Base-by-base conservation (phyloP, 2,113 vertebrate species). In the Tragulus kanchil region DNA sequence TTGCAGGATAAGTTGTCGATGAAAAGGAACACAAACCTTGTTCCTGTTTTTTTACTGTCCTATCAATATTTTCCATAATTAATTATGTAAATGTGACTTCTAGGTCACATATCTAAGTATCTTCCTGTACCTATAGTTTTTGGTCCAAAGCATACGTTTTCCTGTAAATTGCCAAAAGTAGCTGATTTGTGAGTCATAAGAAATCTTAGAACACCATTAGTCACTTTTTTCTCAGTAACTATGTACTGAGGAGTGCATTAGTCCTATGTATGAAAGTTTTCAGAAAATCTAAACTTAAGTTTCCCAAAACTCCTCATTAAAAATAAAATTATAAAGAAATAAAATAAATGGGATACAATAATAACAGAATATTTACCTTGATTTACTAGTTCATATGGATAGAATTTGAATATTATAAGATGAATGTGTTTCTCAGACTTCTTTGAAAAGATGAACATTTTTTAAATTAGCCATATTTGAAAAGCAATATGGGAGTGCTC, bases 321-420 rank as follows among this genome's bases (percentile, higher is more conserved):
- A 93, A 82, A 87, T 77, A 84, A 89, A 75, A 59, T 59, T 48
- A 21, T 71, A 67, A 61, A 67, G 19, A 89, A 59, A 36, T 79
- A 78, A 78, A 71, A 17, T 42, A 86, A 93, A 77, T 10, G 8
- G 1, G 90, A 78, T 71, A 1, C 3, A 77, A 28, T n/a, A 65
- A 52, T 82, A 78, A 85, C 36, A 85, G 85, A 79, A 45, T 1
- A 75, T 77, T 96, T 13, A 48, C 0, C 31, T 93, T 65, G 64
- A 93, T 85, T 75, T 90, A 77, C 36, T 65, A 62, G 73, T 73
- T 69, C 9, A 93, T 94, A 62, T 21, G 9, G 28, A 58, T 85
- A 67, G 77, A 82, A 71, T 1, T 61, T 61, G 15, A 71, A 52
- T 77, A 69, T 78, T 8, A 31, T 4, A 81, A 92, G 52, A 71